Evolutionary conservation across 2,797 vertebrate genomes (phyloP).

Genomic region (Myoxocephalus aenaeus): DNA sequence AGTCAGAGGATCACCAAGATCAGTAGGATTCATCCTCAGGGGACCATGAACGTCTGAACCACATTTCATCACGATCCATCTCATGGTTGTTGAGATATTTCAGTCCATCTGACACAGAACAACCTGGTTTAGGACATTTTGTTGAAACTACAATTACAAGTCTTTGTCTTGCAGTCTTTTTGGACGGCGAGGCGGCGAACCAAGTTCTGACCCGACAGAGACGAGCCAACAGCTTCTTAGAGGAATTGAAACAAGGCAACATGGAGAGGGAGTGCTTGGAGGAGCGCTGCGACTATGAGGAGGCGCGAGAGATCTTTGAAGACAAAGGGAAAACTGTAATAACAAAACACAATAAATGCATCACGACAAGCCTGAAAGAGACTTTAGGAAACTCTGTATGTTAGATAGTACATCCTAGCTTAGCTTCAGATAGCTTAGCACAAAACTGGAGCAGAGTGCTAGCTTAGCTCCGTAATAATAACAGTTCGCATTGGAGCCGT

Average conservation of each 20-base stretch:
- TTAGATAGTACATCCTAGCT: neutral
- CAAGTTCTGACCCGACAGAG: slow-evolving; percentile 83
- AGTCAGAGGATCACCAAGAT: neutral
- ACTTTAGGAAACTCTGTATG: neutral
- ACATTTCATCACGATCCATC: neutral
- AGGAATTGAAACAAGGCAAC: slow-evolving; percentile 89
- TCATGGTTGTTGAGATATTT: no score
- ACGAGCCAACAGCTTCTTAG: slow-evolving; percentile 87
- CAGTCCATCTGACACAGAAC: neutral
- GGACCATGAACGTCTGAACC: neutral
- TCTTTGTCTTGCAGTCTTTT: slow-evolving; percentile 84
- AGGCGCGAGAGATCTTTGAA: slow-evolving; percentile 95
- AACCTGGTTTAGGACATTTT: neutral
- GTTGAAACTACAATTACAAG: neutral
- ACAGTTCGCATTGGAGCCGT: neutral
- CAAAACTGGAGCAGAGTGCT: neutral
- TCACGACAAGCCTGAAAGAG: neutral
- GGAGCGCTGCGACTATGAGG: slow-evolving; percentile 89
- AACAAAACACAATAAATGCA: neutral
- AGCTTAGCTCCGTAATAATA: neutral
- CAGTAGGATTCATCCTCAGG: neutral
- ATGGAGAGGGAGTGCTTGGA: slow-evolving; percentile 93
- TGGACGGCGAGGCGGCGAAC: slow-evolving; percentile 79
- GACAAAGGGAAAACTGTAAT: slow-evolving; percentile 85
- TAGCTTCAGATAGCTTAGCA: neutral